Evolutionary conservation across 2,888 invertebrate species (phyloP), one percentile per base, ranked within the genome.

Genomic region (Hetaerina titia): DNA sequence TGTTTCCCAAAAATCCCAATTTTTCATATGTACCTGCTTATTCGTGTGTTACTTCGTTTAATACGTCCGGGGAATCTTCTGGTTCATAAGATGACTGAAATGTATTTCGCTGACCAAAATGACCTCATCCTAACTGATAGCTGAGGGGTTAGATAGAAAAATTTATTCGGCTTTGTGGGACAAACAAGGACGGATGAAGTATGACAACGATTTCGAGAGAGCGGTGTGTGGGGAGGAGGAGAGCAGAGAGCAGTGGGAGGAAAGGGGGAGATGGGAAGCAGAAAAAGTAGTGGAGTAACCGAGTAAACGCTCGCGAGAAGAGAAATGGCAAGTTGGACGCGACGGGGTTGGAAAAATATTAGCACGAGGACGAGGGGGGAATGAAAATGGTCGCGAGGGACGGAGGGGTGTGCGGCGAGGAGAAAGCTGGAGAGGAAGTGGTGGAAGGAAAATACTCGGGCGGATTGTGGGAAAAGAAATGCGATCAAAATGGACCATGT

Each of bases 251-350:
- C 69, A 45, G 45, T 45, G 45, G 45, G 45, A 45, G 45, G 45
- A 45, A 45, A 45, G 45, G 45, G 45, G 4, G 45, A 45, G 45
- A n/a, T n/a, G 45, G 45, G 45, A 45, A 45, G 4, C 45, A 45
- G 45, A 45, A 45, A 45, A 45, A 45, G 45, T 45, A 2, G 45
- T 45, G 45, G 45, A 45, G 45, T 45, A 45, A 45, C 45, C 45
- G 45, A 45, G 45, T 45, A 69, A n/a, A n/a, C 22, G 69, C 69
- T 22, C 69, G 9, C n/a, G 69, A 31, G 81, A 81, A 31, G 81
- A 81, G 81, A 81, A 81, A 81, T 81, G 81, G 81, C 81, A n/a
- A n/a, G 74, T 81, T 81, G 69, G 69, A 15, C 22, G 69, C n/a
- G 31, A n/a, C 74, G 74, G 31, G 9, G 74, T 31, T 81, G 74